Percentiles rank a stretch among this genome's conserved stretches.
phyloP scores from a whole-genome alignment of 2,797 vertebrate species.

The Peromyscus aztecus region DNA sequence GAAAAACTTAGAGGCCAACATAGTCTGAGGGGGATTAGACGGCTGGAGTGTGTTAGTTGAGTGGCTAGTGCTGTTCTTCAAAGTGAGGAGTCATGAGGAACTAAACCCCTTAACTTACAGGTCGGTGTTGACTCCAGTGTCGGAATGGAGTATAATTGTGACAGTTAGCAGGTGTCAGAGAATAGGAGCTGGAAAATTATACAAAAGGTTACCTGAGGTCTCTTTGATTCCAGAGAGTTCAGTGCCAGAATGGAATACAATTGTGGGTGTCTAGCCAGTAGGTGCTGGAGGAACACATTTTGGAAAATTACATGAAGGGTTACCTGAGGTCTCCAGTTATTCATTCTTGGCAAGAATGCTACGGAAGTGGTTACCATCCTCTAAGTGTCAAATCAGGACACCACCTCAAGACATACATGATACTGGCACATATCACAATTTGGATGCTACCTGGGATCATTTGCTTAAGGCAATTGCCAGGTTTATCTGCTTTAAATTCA shows the following conservation, averaged over 20 bases:
- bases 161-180: not conserved
- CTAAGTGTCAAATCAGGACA: not conserved
- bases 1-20: not conserved
- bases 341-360: conserved; percentile 3
- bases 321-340: not conserved
- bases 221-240: not conserved
- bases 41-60: not conserved
- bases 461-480: not conserved
- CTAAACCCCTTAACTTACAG: not conserved
- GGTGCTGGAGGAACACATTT: not conserved
- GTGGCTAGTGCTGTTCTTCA: not conserved
- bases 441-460: not conserved
- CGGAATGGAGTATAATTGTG: not conserved
- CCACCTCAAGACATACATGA: not conserved
- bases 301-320: conserved; percentile 9
- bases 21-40: not conserved
- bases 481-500: not conserved
- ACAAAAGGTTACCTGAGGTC: not conserved
- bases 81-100: not conserved
- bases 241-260: conserved; percentile 3
- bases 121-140: not conserved
- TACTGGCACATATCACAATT: not conserved
- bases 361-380: not conserved
- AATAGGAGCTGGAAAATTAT: conserved; percentile 23
- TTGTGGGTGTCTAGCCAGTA: not conserved